Base-by-base conservation (phyloP, 2,797 vertebrate species). In the Scomberomorus guttatus region DNA sequence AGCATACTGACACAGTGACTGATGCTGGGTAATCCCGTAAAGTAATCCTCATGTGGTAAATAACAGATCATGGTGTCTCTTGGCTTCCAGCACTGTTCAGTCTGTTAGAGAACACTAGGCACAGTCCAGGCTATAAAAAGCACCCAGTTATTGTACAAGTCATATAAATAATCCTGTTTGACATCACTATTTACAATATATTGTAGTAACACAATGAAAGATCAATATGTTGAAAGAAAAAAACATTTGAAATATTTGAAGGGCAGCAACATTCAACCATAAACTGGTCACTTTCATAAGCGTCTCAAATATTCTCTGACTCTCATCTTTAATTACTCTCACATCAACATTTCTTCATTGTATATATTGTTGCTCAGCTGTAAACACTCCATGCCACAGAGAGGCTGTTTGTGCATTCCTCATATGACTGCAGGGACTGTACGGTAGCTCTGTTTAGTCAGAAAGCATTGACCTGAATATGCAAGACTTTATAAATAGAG, bases 401-500 rank as follows among this genome's bases (percentile, higher is more conserved):
- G 60, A 48, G 77, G 66, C 54, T 84, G 69, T 89, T 80, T 77
- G 64, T 81, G 74, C 68, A 32, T 84, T 83, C 55, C 77, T 88
- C 55, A 61, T 88, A 77, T 88, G 83, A 87, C 92, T 79, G 70
- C 78, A 77, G 85, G 81, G 87, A 81, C 65, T 72, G 20, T 58
- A 72, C 27, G 59, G 25, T 77, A 81, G 74, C 79, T 78, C 71
- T 68, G 80, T 81, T 89, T 88, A 91, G 88, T 91, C 86, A 94
- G 88, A 89, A 93, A 91, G 76, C 91, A 91, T 89, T 94, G 93
- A 95, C 93, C 93, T 93, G 92, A 87, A 95, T 93, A 79, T 84
- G 86, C 89, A 91, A 80, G 84, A 79, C 77, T 91, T 90, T 95
- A 95, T 95, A 95, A 95, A 96, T 95, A 96, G 94, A 93, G 54